These are phyloP conservation scores for Stratiolaelaps scimitus DNA, from an alignment of 1,140 invertebrate genomes.

Conservation along the genomic window DNA sequence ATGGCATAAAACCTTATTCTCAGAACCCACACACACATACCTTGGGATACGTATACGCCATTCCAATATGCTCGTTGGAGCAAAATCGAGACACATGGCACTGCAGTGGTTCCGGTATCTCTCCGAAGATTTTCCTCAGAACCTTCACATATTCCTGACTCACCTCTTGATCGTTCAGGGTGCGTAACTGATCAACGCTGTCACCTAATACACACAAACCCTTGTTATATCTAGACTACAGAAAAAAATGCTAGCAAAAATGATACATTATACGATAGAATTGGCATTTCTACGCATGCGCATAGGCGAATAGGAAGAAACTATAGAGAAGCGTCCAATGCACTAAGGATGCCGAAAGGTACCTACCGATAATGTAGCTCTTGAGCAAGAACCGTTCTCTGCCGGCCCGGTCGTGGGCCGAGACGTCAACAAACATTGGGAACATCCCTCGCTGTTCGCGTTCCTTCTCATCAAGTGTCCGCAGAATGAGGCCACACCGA, in stretches of 20 bases:
- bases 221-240: too few species aligned
- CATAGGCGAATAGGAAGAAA: too few species aligned
- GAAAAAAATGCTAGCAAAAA: too few species aligned
- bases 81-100: neutral
- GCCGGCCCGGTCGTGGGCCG: constrained; percentile 1
- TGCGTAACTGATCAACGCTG: too few species aligned
- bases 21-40: neutral
- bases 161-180: neutral
- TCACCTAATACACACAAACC: too few species aligned
- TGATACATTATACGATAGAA: too few species aligned
- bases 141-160: constrained; percentile 2
- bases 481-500: constrained; percentile 13
- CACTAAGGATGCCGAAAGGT: neutral
- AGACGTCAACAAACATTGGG: constrained; percentile 13
- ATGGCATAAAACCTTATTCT: neutral
- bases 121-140: constrained; percentile 1
- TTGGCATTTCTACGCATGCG: too few species aligned
- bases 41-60: constrained; percentile 26
- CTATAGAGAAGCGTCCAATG: too few species aligned
- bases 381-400: constrained; percentile 15
- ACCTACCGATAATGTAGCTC: constrained; percentile 19
- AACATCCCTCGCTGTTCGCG: constrained; percentile 2
- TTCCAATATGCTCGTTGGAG: constrained; percentile 14
- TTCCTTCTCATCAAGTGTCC: neutral
- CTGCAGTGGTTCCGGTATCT: constrained; percentile 20